These are phyloP conservation scores for Anthopleura sola DNA, from an alignment of 64 coral and sea anemone species.

Conservation along the genomic window DNA sequence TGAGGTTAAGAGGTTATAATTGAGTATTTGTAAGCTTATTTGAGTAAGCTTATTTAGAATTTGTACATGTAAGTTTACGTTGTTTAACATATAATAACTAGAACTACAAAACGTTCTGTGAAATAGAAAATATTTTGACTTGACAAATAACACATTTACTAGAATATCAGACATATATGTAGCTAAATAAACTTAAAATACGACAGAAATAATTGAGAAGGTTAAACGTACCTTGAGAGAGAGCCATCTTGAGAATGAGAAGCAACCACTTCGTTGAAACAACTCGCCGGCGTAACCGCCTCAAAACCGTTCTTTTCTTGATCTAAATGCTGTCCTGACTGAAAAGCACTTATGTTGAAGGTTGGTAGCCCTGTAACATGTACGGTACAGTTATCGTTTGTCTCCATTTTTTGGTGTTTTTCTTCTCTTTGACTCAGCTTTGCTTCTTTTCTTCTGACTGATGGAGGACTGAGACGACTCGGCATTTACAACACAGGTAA, in stretches of 20 bases:
- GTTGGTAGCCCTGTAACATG: background rate
- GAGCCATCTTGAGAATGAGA: slow-evolving; percentile 45
- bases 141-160: no score
- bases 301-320: slow-evolving; percentile 43
- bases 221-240: slow-evolving; percentile 33
- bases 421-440: background rate
- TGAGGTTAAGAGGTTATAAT: no score
- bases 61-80: no score
- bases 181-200: background rate
- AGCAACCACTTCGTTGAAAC: slow-evolving; percentile 44
- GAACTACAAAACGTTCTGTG: no score
- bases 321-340: slow-evolving; percentile 17
- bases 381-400: background rate
- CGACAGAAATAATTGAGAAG: background rate
- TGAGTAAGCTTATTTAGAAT: no score
- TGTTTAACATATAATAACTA: no score
- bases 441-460: background rate
- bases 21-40: no score
- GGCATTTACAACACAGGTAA: background rate
- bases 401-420: background rate
- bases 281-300: slow-evolving; percentile 34
- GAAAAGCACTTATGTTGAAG: slow-evolving; percentile 15
- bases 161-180: background rate
- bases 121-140: no score
- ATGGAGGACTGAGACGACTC: background rate